Base-by-base conservation (phyloP, 2,888 invertebrate genomes). In the Carterocephalus palaemon region DNA sequence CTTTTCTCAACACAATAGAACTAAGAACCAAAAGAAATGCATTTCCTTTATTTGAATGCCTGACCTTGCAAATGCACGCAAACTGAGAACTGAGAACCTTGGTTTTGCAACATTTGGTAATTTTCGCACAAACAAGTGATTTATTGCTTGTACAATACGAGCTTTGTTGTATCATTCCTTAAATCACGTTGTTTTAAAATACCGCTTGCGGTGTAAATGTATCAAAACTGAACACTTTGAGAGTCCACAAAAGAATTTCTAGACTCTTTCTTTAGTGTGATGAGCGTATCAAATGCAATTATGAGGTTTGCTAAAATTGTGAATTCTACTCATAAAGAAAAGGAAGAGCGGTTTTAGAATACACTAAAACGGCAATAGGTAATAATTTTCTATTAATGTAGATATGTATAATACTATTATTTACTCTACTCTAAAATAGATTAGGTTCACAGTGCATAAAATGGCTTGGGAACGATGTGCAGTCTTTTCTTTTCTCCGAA, bases 201-300 rank as follows among this genome's bases (percentile, higher is more conserved):
- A 80, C 81, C 82, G 67, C 81, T 82, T 75, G 81, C 59, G 75
- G 81, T 68, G 79, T 73, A 70, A 69, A 69, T 64, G 72, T 70
- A 70, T 65, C 69, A 65, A 63, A 58, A 55, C 54, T 58, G 54
- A 48, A 54, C 54, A 37, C 24, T 37, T 45, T 31, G 29, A 28
- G n/a, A 50, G 16, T 15, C 17, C 10, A 31, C 60, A 64, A 62
- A 60, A 57, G 57, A 51, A 60, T 59, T 68, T 49, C 38, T 47
- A 52, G 56, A 67, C 55, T 53, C 48, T 56, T 59, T 64, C n/a
- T 61, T 61, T 60, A 57, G 62, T 62, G 58, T 64, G 59, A 74
- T 69, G 63, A 69, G 66, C 63, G 64, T 68, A 73, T 62, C 67
- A 64, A 64, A 67, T 62, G 10, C 13, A n/a, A 37, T 36, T 17